phyloP scores from a whole-genome alignment of 1,140 invertebrate genomes.

The Ceratoteleas bidentatus region DNA sequence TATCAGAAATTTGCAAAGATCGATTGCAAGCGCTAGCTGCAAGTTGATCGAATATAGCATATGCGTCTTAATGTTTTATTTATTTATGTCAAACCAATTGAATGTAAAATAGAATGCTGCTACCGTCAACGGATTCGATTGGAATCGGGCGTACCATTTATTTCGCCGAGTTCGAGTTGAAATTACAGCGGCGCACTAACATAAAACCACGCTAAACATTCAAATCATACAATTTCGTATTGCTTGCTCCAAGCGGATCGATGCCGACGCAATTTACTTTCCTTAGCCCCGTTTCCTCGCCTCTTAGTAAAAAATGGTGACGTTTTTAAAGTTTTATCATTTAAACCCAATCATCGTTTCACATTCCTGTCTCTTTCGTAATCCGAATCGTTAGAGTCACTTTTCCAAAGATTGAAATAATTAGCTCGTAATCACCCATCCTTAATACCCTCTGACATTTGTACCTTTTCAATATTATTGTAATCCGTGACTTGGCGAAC shows the following conservation, averaged over 20 bases:
- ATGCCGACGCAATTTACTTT: slow-evolving; percentile 26
- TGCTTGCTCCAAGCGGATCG: slow-evolving; percentile 15
- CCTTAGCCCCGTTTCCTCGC: slow-evolving; percentile 7
- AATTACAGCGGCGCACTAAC: slow-evolving; percentile 16
- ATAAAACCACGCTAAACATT: slow-evolving; percentile 18
- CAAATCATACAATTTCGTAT: slow-evolving; percentile 17
- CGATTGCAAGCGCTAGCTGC: neutral
- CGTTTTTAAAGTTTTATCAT: neutral
- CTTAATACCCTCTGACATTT: too few relatives aligned
- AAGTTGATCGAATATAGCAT: neutral
- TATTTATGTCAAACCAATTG: slow-evolving; percentile 24
- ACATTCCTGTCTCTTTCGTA: too few relatives aligned
- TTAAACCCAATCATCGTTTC: too few relatives aligned
- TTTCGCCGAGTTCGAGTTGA: slow-evolving; percentile 4
- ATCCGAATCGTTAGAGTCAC: too few relatives aligned
- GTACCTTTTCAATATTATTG: too few relatives aligned
- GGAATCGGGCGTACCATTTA: neutral
- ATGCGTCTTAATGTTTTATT: slow-evolving; percentile 18
- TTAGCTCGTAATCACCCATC: too few relatives aligned
- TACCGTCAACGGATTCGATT: neutral
- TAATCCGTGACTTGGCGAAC: too few relatives aligned
- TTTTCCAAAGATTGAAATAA: too few relatives aligned
- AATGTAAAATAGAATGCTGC: slow-evolving; percentile 4
- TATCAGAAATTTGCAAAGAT: neutral
- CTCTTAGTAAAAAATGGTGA: too few relatives aligned